A percentile compares a stretch with the other conserved stretches of the same genome.
phyloP scores from a whole-genome alignment of 2,797 vertebrate species.

The Saguinus oedipus region DNA sequence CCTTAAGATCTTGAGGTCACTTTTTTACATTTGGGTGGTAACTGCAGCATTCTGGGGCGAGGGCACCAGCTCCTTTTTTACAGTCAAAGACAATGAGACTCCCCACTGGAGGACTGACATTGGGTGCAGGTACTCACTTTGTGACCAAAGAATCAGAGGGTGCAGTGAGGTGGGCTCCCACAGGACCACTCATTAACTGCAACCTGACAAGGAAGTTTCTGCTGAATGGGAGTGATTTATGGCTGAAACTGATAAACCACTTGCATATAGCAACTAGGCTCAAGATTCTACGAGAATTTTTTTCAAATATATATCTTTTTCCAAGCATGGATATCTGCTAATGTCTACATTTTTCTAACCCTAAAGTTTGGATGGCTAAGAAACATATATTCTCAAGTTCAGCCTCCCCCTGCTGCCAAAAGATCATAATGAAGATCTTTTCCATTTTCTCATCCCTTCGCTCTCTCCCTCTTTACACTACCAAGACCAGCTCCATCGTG shows the following conservation, averaged over 20 bases:
- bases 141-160: not conserved
- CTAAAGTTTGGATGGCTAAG: not conserved
- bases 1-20: slow-evolving; percentile 11
- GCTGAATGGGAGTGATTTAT: not conserved
- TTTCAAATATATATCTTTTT: not conserved
- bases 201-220: not conserved
- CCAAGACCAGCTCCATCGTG: too few species aligned
- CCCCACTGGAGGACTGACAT: not conserved
- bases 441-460: not conserved
- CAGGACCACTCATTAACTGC: not conserved
- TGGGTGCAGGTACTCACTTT: not conserved
- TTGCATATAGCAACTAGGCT: not conserved
- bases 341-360: not conserved
- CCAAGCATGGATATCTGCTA: not conserved
- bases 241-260: not conserved
- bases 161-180: not conserved
- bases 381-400: not conserved
- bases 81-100: not conserved
- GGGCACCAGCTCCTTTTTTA: not conserved
- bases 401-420: not conserved
- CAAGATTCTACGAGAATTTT: not conserved
- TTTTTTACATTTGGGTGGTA: not conserved
- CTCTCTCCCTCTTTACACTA: too few species aligned
- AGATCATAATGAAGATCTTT: not conserved
- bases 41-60: not conserved